These are phyloP conservation scores for Apodemia hepburni DNA, from an alignment of 2,888 invertebrate species.

Conservation along the genomic window DNA sequence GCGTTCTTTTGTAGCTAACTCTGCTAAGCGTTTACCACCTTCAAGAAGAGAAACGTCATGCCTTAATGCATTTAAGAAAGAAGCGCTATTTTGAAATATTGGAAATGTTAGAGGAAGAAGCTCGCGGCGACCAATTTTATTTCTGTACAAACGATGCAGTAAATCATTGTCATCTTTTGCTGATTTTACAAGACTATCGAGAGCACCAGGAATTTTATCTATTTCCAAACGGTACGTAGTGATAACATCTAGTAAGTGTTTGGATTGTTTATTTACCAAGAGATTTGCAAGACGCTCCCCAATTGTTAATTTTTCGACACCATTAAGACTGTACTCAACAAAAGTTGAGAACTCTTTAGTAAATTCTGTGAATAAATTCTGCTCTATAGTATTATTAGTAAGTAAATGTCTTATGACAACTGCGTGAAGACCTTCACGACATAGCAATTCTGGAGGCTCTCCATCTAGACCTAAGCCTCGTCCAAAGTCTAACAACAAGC, in stretches of 20 bases:
- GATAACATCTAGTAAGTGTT: constrained; percentile 41
- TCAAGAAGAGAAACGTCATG: constrained; percentile 43
- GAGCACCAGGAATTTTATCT: constrained; percentile 34
- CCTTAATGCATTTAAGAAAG: constrained; percentile 51
- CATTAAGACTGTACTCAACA: constrained; percentile 42
- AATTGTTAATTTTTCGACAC: constrained; percentile 39
- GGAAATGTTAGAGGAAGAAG: constrained; percentile 44
- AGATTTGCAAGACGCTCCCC: constrained; percentile 34
- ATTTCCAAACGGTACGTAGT: constrained; percentile 23
- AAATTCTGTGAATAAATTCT: constrained; percentile 38
- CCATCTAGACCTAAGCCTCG: constrained; percentile 55
- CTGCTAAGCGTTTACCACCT: constrained; percentile 35
- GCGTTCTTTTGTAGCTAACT: constrained; percentile 29
- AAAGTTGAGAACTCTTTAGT: constrained; percentile 44
- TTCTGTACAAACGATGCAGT: constrained; percentile 40
- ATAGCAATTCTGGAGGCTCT: constrained; percentile 38
- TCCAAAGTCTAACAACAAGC: constrained; percentile 43
- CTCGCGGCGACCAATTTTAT: constrained; percentile 44
- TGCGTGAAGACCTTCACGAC: constrained; percentile 54
- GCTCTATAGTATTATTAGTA: constrained; percentile 31
- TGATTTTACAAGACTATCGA: constrained; percentile 36
- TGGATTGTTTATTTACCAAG: constrained; percentile 35
- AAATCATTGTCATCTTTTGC: constrained; percentile 37
- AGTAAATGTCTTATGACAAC: constrained; percentile 48
- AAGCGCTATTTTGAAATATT: constrained; percentile 41